phyloP scores from a whole-genome alignment of 2,888 invertebrate genomes.

The Ectemnius cavifrons region DNA sequence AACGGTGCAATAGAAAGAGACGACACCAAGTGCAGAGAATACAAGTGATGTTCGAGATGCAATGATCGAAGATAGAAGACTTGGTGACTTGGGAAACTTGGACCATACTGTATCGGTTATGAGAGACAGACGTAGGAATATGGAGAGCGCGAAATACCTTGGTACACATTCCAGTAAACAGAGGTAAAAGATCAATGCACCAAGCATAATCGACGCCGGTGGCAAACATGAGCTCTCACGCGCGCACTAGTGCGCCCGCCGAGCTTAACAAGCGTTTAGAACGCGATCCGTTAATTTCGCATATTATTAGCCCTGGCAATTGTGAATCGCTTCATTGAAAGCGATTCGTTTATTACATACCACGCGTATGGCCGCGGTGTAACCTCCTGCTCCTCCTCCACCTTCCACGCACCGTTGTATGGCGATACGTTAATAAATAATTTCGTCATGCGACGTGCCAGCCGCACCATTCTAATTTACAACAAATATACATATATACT shows the following conservation, averaged over 20 bases:
- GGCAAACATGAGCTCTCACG: no score
- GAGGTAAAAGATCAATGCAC: background rate
- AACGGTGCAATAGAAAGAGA: conserved; percentile 24
- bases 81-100: conserved; percentile 15
- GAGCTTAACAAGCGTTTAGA: no score
- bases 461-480: conserved; percentile 6
- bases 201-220: no score
- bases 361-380: background rate
- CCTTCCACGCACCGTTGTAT: background rate
- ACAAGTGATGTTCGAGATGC: conserved; percentile 13
- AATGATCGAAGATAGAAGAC: conserved; percentile 35
- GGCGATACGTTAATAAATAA: conserved; percentile 19
- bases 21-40: conserved; percentile 1
- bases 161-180: background rate
- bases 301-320: conserved; percentile 1
- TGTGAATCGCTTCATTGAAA: background rate
- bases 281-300: background rate
- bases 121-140: conserved; percentile 3
- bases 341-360: conserved; percentile 4
- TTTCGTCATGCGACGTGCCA: background rate
- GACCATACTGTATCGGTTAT: background rate
- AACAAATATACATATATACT: conserved; percentile 17
- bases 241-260: no score
- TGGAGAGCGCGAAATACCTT: background rate
- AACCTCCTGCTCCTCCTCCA: background rate